Percentiles rank a stretch among this genome's conserved stretches.
Conservation (phyloP, 2,888 invertebrate genomes). For the Mesorhabditis sp. region DNA sequence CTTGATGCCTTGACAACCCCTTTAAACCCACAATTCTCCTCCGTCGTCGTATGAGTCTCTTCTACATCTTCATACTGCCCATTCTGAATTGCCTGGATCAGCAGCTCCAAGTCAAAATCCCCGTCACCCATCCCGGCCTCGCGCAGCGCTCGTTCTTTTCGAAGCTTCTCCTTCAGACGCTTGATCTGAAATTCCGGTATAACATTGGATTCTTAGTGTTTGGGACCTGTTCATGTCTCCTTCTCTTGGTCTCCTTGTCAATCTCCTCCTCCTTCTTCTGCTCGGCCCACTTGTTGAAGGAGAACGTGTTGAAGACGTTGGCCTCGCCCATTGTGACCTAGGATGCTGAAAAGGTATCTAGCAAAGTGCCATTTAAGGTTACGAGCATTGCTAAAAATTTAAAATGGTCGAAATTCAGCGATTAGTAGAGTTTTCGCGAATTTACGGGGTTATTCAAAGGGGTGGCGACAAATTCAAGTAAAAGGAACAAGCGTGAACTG, state of each 20-base stretch:
- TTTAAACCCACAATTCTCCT: background rate
- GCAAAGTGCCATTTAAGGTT: background rate
- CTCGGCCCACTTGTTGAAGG: constrained; percentile 45
- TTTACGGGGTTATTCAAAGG: background rate
- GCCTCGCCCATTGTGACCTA: constrained; percentile 26
- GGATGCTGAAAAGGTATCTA: background rate
- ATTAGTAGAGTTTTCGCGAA: background rate
- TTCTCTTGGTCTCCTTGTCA: constrained; percentile 35
- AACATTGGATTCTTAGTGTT: background rate
- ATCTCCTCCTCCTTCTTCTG: constrained; percentile 43
- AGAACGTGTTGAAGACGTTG: constrained; percentile 46
- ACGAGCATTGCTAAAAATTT: background rate
- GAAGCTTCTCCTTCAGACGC: constrained; percentile 40
- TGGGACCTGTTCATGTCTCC: constrained; percentile 35
- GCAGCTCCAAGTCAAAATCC: constrained; percentile 36
- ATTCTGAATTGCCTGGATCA: constrained; percentile 40
- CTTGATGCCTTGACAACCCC: background rate
- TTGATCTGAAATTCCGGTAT: constrained; percentile 29
- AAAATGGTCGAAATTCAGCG: background rate
- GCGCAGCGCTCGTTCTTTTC: constrained; percentile 33
- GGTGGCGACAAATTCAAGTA: too few relatives aligned
- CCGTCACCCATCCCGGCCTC: constrained; percentile 31
- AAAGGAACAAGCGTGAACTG: too few relatives aligned
- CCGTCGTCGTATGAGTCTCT: background rate
- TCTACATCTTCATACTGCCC: constrained; percentile 19